A percentile compares a stretch with the other conserved stretches of the same genome.
Conservation (phyloP, 1,140 invertebrate genomes). For the Phortica variegata region DNA sequence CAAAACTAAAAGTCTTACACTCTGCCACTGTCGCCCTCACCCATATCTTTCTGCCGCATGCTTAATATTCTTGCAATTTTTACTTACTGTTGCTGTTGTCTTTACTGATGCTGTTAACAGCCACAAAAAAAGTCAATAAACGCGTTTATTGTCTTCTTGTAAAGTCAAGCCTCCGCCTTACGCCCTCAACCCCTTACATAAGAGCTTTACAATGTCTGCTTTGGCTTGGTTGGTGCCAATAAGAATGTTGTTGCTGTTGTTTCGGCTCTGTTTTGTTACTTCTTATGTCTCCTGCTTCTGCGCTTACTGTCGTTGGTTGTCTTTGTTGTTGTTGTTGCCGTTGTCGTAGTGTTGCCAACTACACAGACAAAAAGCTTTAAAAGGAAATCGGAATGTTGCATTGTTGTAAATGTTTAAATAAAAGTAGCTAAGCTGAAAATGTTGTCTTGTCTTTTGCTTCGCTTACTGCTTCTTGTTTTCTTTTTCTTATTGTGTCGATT, state of each 20-base stretch:
- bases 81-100: no score
- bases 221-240: slow-evolving; percentile 52
- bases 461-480: no score
- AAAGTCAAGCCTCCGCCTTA: slow-evolving; percentile 19
- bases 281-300: no score
- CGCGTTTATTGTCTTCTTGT: slow-evolving; percentile 53
- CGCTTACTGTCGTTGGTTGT: slow-evolving; percentile 49
- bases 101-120: background rate
- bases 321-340: slow-evolving; percentile 39
- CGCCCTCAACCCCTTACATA: background rate
- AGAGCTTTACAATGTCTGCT: slow-evolving; percentile 51
- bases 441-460: no score
- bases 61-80: no score
- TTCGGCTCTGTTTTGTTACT: no score
- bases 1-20: no score
- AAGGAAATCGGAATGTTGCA: slow-evolving; percentile 54
- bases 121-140: slow-evolving; percentile 39
- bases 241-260: slow-evolving; percentile 54
- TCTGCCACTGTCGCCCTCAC: no score
- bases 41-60: no score
- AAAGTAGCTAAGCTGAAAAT: slow-evolving; percentile 23
- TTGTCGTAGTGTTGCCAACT: slow-evolving; percentile 4
- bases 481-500: slow-evolving; percentile 7
- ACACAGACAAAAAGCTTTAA: slow-evolving; percentile 35
- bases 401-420: slow-evolving; percentile 56